Base-by-base conservation (phyloP, 1,140 invertebrate genomes). In the Drosophila busckii region DNA sequence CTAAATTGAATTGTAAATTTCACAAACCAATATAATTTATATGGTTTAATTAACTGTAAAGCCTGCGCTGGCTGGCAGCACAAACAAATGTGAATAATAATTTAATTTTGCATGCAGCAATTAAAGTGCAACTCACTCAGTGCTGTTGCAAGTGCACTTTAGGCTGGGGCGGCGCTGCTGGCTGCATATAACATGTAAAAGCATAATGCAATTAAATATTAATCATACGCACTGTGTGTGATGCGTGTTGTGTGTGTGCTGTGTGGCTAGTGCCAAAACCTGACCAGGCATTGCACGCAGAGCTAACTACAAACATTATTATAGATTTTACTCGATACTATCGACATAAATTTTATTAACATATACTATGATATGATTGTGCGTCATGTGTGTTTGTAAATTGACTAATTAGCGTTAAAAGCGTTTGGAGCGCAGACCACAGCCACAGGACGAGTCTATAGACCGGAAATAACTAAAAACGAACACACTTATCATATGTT, bases 171-270 rank as follows among this genome's bases (percentile, higher is more conserved):
- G n/a, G n/a, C n/a, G n/a, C n/a, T n/a, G n/a, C n/a, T 35, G 35
- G 38, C 29, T 55, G 48, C 38, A 49, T 58, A 26, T 50, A 22
- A 45, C 50, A 61, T 61, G 26, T 15, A 19, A 41, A 28, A 41
- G 66, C 55, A 64, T 78, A 76, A 76, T 66, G 70, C 71, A 78
- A 76, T 76, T 78, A 78, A 76, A 71, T 78, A 78, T 78, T 78
- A 78, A 80, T 75, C 70, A 75, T 75, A 76, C 65, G 65, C 70
- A 68, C 52, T 63, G 68, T 80, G 37, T 48, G 45, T 8, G 49
- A 20, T 45, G 9, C 34, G 23, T 22, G 44, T 29, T 12, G 17
- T 16, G 29, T 29, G 62, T 19, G 32, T 40, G 16, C 9, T 12
- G 41, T 15, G 31, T 32, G 8, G 31, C 12, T 15, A 15, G 6